Base-by-base conservation (phyloP, 2,888 invertebrate species). In the Cheilosia impressa region DNA sequence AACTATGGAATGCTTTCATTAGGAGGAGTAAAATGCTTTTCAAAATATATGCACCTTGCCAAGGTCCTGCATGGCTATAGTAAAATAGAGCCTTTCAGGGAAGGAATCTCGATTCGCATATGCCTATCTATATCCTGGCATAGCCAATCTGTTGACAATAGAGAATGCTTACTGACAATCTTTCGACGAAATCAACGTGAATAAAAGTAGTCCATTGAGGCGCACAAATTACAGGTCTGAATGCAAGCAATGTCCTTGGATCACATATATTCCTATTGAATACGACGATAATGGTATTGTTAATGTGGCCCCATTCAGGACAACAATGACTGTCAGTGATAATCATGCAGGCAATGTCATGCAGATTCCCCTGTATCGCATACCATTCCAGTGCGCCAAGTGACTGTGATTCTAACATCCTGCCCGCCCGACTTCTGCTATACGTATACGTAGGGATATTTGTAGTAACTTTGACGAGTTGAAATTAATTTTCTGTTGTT, bases 301-400 rank as follows among this genome's bases (percentile, higher is more conserved):
- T 65, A 34, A 65, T 38, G 9, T 50, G 66, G 9, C 41, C 34
- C 6, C 47, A 50, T 65, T 65, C 50, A 43, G 24, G 66, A 66
- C 41, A 53, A 66, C 66, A 66, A 66, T 66, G 66, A 66, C 3
- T 66, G 52, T 41, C 53, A 53, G 52, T 41, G 17, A 41, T 66
- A 41, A 52, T 52, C 65, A 52, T 38, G 38, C n/a, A 52, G 27
- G 22, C 50, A 52, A n/a, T 52, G 31, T n/a, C 17, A 47, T 63
- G 63, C 34, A 38, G 50, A 19, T 52, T 34, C 22, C 3, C 17
- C 9, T 9, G 7, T 9, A 19, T 22, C 50, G 17, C 2, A 22
- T 52, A 10, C 65, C 65, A 66, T 53, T 53, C 15, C 45, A 62
- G 47, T 62, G n/a, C 9, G n/a, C 4, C 0, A 19, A 31, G 19